Conservation (phyloP, 2,888 invertebrate species). For the Folsomia manolachei region DNA sequence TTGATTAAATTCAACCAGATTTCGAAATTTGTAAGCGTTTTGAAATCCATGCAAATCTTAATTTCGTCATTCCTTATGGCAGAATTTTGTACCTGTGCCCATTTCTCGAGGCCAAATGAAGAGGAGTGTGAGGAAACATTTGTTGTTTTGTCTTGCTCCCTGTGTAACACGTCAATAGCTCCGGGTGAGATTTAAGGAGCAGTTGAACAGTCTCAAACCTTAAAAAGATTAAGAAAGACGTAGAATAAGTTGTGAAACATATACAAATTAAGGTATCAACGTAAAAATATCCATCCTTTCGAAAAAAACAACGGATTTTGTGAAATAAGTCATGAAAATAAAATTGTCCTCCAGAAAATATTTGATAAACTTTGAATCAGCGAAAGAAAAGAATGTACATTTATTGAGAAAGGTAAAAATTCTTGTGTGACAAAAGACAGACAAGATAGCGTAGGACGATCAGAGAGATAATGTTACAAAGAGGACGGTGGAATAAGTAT, state of each 20-base stretch:
- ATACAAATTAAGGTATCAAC: no score
- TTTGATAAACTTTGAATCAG: neutral
- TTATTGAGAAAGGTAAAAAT: neutral
- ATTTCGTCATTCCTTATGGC: no score
- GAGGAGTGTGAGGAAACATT: constrained; percentile 69
- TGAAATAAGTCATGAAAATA: neutral
- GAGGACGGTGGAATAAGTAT: no score
- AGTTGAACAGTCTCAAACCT: constrained; percentile 84
- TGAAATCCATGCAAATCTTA: neutral
- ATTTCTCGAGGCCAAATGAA: constrained; percentile 90
- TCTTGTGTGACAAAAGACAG: no score
- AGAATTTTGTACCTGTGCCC: constrained; percentile 69
- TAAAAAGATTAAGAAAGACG: neutral
- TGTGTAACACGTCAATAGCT: constrained; percentile 64
- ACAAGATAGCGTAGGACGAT: no score
- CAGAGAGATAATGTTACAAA: no score
- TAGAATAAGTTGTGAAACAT: neutral
- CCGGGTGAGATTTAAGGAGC: constrained; percentile 77
- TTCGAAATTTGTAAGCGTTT: constrained; percentile 8
- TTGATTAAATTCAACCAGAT: neutral
- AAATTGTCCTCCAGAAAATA: neutral
- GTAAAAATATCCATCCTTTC: no score
- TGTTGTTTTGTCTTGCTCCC: constrained; percentile 47
- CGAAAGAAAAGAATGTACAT: constrained; percentile 10
- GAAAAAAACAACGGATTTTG: no score